Evolutionary conservation across 2,888 invertebrate species (phyloP).

Genomic region (Diaperis boleti): DNA sequence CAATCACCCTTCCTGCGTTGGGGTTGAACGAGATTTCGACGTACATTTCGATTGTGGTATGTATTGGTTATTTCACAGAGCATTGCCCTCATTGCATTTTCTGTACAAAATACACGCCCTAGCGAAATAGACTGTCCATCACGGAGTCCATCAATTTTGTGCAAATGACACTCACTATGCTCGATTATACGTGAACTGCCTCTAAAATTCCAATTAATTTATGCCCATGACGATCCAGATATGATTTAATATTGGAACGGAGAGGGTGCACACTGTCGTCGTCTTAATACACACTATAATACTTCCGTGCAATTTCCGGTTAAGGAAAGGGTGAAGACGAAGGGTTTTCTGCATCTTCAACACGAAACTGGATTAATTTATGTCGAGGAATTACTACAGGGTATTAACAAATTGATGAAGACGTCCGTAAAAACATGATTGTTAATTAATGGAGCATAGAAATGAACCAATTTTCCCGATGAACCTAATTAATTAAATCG

Average conservation of each 20-base stretch:
- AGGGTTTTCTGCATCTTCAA: slow-evolving; percentile 17
- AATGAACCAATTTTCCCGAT: slow-evolving; percentile 41
- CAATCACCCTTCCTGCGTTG: slow-evolving; percentile 52
- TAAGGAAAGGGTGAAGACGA: slow-evolving; percentile 46
- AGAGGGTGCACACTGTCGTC: slow-evolving; percentile 46
- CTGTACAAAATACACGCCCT: slow-evolving; percentile 52
- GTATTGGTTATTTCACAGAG: slow-evolving; percentile 63
- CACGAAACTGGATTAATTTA: slow-evolving; percentile 9
- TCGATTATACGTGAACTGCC: slow-evolving; percentile 37
- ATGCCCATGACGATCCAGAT: slow-evolving; percentile 26
- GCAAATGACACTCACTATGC: slow-evolving; percentile 55
- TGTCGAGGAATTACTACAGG: slow-evolving; percentile 16
- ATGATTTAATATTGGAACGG: slow-evolving; percentile 37
- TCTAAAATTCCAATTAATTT: slow-evolving; percentile 39
- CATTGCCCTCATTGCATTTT: slow-evolving; percentile 59
- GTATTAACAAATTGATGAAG: slow-evolving; percentile 21
- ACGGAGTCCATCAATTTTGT: slow-evolving; percentile 57
- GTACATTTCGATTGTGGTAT: slow-evolving; percentile 54
- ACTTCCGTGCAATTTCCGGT: slow-evolving; percentile 65
- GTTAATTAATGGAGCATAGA: slow-evolving; percentile 48
- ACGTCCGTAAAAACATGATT: slow-evolving; percentile 38
- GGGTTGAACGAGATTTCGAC: slow-evolving; percentile 47
- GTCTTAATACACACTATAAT: slow-evolving; percentile 65
- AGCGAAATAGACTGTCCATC: slow-evolving; percentile 50
- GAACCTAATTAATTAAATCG: slow-evolving; percentile 46